Conservation (phyloP, 2,113 vertebrate genomes). For the Mionectes macconnelli region DNA sequence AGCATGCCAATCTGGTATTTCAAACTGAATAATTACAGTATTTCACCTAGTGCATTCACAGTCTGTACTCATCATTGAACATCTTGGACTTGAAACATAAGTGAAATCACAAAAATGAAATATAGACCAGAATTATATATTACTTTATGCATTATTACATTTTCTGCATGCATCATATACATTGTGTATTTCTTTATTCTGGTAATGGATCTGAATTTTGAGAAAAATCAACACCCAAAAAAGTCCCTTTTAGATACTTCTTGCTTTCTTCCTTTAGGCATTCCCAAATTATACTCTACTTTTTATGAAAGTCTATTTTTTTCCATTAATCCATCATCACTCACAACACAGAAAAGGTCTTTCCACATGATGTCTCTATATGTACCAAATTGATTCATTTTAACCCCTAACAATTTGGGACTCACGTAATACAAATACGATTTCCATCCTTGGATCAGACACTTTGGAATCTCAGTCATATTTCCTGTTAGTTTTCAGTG, state of each 20-base stretch:
- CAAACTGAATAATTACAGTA: not conserved
- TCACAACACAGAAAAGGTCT: not conserved
- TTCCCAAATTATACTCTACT: not conserved
- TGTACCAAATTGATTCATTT: not conserved
- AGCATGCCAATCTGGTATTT: not conserved
- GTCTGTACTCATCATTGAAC: not conserved
- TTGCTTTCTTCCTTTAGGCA: not conserved
- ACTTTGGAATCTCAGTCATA: not conserved
- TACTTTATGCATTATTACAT: not conserved
- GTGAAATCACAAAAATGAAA: not conserved
- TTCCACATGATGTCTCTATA: not conserved
- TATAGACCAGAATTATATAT: not conserved
- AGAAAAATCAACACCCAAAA: not conserved
- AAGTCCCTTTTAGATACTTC: not conserved
- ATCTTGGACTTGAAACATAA: not conserved
- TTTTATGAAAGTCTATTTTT: not conserved
- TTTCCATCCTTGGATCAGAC: not conserved
- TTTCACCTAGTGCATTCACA: not conserved
- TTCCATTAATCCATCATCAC: not conserved
- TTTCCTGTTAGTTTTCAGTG: not conserved
- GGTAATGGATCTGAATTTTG: not conserved
- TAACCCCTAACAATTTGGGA: not conserved
- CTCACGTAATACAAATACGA: not conserved
- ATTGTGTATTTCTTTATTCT: not conserved
- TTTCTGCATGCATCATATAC: not conserved